These are phyloP conservation scores for Leptopilina syphax DNA, from an alignment of 2,888 invertebrate genomes.

Conservation along the genomic window DNA sequence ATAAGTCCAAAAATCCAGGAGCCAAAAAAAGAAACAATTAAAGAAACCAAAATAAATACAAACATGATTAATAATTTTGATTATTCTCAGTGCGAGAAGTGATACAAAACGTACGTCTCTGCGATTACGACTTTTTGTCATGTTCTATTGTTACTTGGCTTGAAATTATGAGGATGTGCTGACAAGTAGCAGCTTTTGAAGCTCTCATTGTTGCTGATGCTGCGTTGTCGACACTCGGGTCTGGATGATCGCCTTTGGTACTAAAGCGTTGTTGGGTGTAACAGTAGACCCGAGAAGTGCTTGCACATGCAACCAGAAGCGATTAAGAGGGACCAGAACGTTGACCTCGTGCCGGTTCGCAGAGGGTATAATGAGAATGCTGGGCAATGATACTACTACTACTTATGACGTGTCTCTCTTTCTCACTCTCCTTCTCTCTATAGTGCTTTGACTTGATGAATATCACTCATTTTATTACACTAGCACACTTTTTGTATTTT, in stretches of 20 bases:
- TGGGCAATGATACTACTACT: conserved; percentile 27
- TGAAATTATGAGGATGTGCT: conserved; percentile 24
- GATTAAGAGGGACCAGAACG: conserved; percentile 47
- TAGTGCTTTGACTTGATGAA: not conserved
- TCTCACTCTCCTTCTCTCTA: not conserved
- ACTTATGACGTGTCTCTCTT: conserved; percentile 3
- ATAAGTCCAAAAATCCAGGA: too few species aligned
- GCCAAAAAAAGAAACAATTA: not conserved
- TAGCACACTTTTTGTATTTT: too few species aligned
- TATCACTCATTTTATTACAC: not conserved
- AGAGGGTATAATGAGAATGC: conserved; percentile 35
- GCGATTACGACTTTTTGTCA: conserved; percentile 43
- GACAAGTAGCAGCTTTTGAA: conserved; percentile 32
- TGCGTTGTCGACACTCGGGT: conserved; percentile 42
- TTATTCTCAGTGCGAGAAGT: too few species aligned
- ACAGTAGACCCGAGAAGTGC: conserved; percentile 66
- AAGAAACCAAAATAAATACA: too few species aligned
- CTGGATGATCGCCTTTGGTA: conserved; percentile 50
- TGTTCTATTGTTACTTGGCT: conserved; percentile 13
- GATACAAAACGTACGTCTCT: conserved; percentile 32
- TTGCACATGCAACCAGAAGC: conserved; percentile 62
- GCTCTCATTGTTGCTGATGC: conserved; percentile 44
- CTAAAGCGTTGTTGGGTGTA: conserved; percentile 60
- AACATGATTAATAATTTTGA: too few species aligned
- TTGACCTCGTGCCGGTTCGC: conserved; percentile 30